These are phyloP conservation scores for Callocephalon fimbriatum DNA, from an alignment of 2,113 vertebrate species.

Conservation along the genomic window DNA sequence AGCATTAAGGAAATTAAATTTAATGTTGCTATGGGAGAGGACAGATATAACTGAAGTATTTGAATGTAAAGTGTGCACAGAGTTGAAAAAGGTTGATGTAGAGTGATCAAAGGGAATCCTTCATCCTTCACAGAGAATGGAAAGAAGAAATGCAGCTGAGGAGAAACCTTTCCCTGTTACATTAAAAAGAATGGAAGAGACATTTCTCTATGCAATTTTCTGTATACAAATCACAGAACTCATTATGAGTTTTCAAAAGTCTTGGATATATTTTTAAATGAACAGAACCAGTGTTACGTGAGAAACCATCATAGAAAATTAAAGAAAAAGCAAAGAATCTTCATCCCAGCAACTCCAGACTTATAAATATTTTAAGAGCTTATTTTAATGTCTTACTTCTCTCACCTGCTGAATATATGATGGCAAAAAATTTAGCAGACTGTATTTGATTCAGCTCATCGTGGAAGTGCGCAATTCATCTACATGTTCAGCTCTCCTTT, in stretches of 20 bases:
- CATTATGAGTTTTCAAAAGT: conserved; percentile 5
- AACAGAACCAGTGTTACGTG: not conserved
- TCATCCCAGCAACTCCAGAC: not conserved
- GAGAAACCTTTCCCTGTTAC: conserved; percentile 1
- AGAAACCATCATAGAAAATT: not conserved
- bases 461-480: not conserved
- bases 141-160: not conserved
- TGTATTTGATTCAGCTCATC: not conserved
- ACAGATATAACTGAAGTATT: not conserved
- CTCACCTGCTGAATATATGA: not conserved
- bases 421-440: not conserved
- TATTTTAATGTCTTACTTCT: conserved; percentile 8
- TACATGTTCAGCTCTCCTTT: not conserved
- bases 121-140: not conserved
- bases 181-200: not conserved
- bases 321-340: not conserved
- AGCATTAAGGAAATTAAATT: not conserved
- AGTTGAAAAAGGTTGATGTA: not conserved
- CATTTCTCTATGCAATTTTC: not conserved
- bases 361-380: not conserved
- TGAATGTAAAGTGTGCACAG: not conserved
- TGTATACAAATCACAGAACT: not conserved
- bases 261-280: not conserved
- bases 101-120: conserved; percentile 47
- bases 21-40: not conserved